Evolutionary conservation across 2,113 vertebrate genomes (phyloP).

Genomic region (Triplophysa rosa): DNA sequence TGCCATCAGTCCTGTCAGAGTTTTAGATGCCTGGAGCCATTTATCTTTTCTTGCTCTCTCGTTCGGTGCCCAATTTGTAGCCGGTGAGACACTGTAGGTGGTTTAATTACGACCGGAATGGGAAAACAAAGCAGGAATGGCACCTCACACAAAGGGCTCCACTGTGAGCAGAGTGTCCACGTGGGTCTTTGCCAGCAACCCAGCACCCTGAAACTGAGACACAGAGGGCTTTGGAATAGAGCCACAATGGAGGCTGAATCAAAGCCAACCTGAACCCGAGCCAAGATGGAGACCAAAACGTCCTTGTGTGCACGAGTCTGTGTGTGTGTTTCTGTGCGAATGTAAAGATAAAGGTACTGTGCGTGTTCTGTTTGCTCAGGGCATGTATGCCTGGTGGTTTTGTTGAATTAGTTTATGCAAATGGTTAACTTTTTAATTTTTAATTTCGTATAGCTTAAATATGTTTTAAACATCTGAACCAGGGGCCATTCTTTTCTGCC

Average conservation of each 20-base stretch:
- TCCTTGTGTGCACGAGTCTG: constrained; percentile 50
- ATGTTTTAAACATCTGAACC: background rate
- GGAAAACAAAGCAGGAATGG: constrained; percentile 77
- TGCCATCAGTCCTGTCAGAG: constrained; percentile 74
- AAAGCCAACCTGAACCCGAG: constrained; percentile 67
- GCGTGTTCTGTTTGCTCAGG: background rate
- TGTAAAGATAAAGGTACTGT: background rate
- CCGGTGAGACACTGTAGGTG: constrained; percentile 74
- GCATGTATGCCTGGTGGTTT: background rate
- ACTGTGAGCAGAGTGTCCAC: constrained; percentile 67
- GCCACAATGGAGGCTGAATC: constrained; percentile 71
- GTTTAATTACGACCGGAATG: constrained; percentile 77
- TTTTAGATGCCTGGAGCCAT: constrained; percentile 74
- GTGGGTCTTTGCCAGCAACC: constrained; percentile 72
- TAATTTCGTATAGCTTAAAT: background rate
- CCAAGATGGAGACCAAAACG: constrained; percentile 69
- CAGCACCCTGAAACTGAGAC: constrained; percentile 71
- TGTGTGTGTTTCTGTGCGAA: constrained; percentile 17
- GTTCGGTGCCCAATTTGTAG: constrained; percentile 73
- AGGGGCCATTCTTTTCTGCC: background rate
- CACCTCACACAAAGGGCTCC: constrained; percentile 75
- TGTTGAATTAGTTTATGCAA: background rate
- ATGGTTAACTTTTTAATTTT: background rate
- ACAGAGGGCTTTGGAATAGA: constrained; percentile 61
- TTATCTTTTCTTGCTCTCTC: constrained; percentile 71